These are phyloP conservation scores for Odontamblyopus rebecca DNA, from an alignment of 2,797 vertebrate genomes.

Conservation along the genomic window DNA sequence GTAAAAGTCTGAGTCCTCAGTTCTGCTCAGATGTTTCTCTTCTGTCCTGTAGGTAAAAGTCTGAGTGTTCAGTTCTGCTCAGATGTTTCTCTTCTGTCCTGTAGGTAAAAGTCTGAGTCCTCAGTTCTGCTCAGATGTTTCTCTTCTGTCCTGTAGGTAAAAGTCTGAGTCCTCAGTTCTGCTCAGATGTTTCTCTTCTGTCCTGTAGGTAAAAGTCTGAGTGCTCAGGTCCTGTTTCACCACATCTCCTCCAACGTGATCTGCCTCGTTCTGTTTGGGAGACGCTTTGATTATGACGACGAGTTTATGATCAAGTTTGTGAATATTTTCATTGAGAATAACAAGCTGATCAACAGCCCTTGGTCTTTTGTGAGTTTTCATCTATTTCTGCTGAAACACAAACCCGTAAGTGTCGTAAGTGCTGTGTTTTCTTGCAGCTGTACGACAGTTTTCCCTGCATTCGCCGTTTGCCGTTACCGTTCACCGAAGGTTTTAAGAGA, in stretches of 20 bases:
- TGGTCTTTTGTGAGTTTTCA: constrained; percentile 72
- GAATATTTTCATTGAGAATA: constrained; percentile 52
- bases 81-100: too few relatives aligned
- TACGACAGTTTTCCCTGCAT: constrained; percentile 53
- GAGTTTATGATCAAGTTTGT: constrained; percentile 57
- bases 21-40: too few relatives aligned
- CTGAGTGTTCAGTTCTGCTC: too few relatives aligned
- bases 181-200: neutral
- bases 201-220: constrained; percentile 53
- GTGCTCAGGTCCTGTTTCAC: constrained; percentile 72
- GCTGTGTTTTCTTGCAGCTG: constrained; percentile 39
- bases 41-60: too few relatives aligned
- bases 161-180: too few relatives aligned
- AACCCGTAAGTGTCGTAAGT: neutral
- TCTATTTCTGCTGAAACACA: neutral
- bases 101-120: too few relatives aligned
- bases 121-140: too few relatives aligned
- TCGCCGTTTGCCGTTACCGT: constrained; percentile 43
- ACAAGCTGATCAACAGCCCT: constrained; percentile 63
- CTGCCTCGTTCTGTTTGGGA: constrained; percentile 72
- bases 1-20: too few relatives aligned
- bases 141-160: too few relatives aligned
- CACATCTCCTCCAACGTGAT: constrained; percentile 75
- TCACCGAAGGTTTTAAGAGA: constrained; percentile 43
- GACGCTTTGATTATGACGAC: constrained; percentile 65